Conservation (phyloP, 2,888 invertebrate genomes). For the Stegana nigrithorax region DNA sequence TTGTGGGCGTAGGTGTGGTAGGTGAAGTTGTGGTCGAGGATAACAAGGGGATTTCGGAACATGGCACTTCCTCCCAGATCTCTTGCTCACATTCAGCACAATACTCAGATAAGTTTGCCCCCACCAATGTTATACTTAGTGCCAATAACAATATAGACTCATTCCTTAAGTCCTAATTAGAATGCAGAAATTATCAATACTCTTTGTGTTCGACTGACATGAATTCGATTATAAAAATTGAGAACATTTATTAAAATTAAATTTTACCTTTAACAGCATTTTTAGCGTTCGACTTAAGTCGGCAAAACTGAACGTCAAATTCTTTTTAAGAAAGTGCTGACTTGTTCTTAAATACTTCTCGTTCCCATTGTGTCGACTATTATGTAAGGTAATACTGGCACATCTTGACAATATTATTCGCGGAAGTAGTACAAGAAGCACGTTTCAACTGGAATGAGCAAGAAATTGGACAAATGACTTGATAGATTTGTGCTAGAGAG, state of each 20-base stretch:
- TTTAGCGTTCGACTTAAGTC: slow-evolving; percentile 22
- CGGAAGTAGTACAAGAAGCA: slow-evolving; percentile 5
- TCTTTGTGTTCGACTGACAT: background rate
- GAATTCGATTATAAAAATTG: background rate
- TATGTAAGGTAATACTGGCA: no score
- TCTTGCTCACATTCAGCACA: slow-evolving; percentile 61
- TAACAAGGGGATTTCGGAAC: slow-evolving; percentile 43
- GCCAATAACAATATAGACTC: slow-evolving; percentile 29
- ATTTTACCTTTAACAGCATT: slow-evolving; percentile 36
- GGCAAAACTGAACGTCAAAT: slow-evolving; percentile 41
- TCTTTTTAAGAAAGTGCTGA: slow-evolving; percentile 51
- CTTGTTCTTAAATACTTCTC: slow-evolving; percentile 54
- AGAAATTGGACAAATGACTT: no score
- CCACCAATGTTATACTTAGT: slow-evolving; percentile 19
- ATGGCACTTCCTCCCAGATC: slow-evolving; percentile 61
- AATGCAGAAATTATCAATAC: slow-evolving; percentile 1
- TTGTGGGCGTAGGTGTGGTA: slow-evolving; percentile 20
- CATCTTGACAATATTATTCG: background rate
- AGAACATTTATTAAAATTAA: background rate
- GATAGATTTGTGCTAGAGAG: no score
- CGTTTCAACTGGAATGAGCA: no score
- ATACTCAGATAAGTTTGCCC: slow-evolving; percentile 41
- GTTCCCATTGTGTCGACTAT: slow-evolving; percentile 24
- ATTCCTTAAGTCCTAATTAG: slow-evolving; percentile 44
- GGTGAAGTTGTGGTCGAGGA: background rate